phyloP scores from a whole-genome alignment of 2,888 invertebrate species.

The Sclerodermus sp. region DNA sequence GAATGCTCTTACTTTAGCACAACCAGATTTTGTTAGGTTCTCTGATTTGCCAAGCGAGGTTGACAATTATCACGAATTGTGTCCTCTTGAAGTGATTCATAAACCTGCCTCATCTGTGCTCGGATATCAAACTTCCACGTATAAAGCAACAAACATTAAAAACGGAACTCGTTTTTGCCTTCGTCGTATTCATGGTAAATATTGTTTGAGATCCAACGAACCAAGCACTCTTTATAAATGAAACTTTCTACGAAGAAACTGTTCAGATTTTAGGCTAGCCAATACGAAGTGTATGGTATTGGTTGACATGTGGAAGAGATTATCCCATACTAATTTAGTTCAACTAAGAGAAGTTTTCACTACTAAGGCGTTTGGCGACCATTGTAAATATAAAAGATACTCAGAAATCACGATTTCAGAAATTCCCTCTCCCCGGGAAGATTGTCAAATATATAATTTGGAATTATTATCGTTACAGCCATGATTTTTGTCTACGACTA shows the following conservation, averaged over 20 bases:
- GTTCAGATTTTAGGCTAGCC: conserved; percentile 78
- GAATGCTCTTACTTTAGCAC: conserved; percentile 73
- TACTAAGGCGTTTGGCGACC: conserved; percentile 94
- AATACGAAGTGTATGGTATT: conserved; percentile 82
- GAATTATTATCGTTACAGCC: conserved; percentile 73
- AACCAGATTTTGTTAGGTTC: conserved; percentile 70
- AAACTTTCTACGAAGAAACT: too few relatives aligned
- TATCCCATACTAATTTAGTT: conserved; percentile 93
- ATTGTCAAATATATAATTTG: too few relatives aligned
- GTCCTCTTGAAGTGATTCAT: conserved; percentile 76
- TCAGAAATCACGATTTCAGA: background rate
- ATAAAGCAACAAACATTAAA: conserved; percentile 86
- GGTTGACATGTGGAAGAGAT: conserved; percentile 93
- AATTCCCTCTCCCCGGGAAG: background rate
- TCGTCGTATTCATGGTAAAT: conserved; percentile 79
- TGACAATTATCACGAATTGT: conserved; percentile 86
- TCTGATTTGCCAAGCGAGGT: conserved; percentile 83
- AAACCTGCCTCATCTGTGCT: conserved; percentile 70
- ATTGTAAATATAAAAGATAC: conserved; percentile 67
- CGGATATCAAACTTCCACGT: conserved; percentile 80
- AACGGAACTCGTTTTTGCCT: conserved; percentile 84
- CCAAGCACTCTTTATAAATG: conserved; percentile 22
- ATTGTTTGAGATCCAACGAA: background rate
- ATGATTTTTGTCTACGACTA: conserved; percentile 96
- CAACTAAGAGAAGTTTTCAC: conserved; percentile 90